Conservation (phyloP, 2,113 vertebrate species). For the Connochaetes taurinus region DNA sequence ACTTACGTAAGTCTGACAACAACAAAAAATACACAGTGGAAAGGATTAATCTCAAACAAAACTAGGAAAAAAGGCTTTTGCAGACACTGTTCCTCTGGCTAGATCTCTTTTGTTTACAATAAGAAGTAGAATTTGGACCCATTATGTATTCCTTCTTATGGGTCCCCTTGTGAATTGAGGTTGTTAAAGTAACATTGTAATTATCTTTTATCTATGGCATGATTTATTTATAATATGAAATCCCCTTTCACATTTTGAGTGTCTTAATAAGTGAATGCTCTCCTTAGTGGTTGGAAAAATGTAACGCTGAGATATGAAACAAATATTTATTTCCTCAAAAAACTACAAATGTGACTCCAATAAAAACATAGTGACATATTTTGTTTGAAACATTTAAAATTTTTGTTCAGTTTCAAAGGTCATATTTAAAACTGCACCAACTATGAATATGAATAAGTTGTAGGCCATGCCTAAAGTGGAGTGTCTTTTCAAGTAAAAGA, state of each 20-base stretch:
- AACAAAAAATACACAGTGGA: constrained; percentile 45
- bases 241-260: constrained; percentile 5
- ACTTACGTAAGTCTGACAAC: constrained; percentile 63
- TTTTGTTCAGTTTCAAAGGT: constrained; percentile 47
- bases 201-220: constrained; percentile 59
- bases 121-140: constrained; percentile 37
- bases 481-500: constrained; percentile 66
- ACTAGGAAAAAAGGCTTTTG: constrained; percentile 38
- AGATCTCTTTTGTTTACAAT: constrained; percentile 58
- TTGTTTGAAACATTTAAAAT: constrained; percentile 32
- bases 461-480: constrained; percentile 46
- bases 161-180: neutral
- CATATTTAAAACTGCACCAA: constrained; percentile 57
- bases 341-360: neutral
- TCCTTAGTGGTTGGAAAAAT: neutral
- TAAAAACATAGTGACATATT: constrained; percentile 27
- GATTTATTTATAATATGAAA: constrained; percentile 54
- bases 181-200: constrained; percentile 56
- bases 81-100: constrained; percentile 41
- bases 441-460: constrained; percentile 56
- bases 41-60: constrained; percentile 59
- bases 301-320: neutral
- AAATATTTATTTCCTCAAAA: constrained; percentile 45
- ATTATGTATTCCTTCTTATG: constrained; percentile 34
- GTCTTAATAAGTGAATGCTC: neutral